phyloP scores from a whole-genome alignment of 2,113 vertebrate species.

The Perca flavescens region DNA sequence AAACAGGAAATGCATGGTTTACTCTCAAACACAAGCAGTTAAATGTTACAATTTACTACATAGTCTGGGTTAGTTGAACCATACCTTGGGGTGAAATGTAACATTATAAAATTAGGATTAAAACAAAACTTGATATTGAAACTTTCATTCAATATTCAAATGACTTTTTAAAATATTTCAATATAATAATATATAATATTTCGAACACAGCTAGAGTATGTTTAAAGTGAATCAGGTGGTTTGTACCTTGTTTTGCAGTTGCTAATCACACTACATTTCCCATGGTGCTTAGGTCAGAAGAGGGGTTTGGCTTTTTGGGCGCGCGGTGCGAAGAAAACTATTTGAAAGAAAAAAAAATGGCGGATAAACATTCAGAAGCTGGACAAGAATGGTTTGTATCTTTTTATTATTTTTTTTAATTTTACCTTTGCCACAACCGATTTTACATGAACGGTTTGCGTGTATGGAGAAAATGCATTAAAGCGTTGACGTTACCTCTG shows the following conservation, averaged over 20 bases:
- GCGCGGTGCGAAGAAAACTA: constrained; percentile 62
- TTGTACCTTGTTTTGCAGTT: neutral
- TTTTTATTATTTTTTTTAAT: neutral
- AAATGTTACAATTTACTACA: too few relatives aligned
- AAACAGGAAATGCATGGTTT: too few relatives aligned
- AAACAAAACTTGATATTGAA: too few relatives aligned
- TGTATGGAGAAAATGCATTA: neutral
- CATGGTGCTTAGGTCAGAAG: constrained; percentile 50
- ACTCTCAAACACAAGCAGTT: too few relatives aligned
- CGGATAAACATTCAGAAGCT: constrained; percentile 66
- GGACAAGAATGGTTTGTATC: constrained; percentile 58
- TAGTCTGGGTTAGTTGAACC: too few relatives aligned
- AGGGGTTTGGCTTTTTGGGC: constrained; percentile 45
- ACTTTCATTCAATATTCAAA: too few relatives aligned
- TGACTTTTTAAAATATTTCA: too few relatives aligned
- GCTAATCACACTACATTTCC: constrained; percentile 74
- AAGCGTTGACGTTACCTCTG: neutral
- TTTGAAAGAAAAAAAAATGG: constrained; percentile 85
- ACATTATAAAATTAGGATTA: too few relatives aligned
- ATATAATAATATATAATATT: too few relatives aligned
- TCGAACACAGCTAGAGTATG: too few relatives aligned
- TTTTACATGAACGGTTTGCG: neutral
- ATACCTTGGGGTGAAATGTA: too few relatives aligned
- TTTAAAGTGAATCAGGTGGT: too few relatives aligned
- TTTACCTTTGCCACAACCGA: neutral